phyloP scores from a whole-genome alignment of 2,113 vertebrate genomes.

The Cryptomyrus ogoouensis region DNA sequence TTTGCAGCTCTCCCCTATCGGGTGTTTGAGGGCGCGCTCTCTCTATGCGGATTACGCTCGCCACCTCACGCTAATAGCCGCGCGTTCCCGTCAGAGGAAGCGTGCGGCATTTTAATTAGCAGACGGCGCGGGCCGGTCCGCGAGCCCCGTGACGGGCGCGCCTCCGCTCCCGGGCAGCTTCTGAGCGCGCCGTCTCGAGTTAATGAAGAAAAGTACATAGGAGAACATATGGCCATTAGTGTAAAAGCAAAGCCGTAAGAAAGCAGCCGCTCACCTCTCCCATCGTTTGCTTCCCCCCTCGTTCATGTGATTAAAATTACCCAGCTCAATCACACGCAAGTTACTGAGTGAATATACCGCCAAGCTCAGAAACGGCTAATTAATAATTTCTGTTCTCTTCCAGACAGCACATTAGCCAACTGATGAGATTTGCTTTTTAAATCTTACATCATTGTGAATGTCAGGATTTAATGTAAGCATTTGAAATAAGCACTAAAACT shows the following conservation, averaged over 20 bases:
- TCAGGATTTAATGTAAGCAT: neutral
- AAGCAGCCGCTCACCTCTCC: neutral
- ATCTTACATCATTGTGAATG: neutral
- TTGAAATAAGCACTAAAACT: neutral
- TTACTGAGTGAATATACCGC: neutral
- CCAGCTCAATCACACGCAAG: neutral
- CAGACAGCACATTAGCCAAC: neutral
- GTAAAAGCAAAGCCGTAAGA: neutral
- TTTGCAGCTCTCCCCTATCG: neutral
- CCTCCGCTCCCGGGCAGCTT: neutral
- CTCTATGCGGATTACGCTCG: neutral
- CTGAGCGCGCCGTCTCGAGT: conserved; percentile 3
- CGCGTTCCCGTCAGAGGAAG: conserved; percentile 2
- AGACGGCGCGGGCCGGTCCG: neutral
- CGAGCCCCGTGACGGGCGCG: neutral
- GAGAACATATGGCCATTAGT: conserved; percentile 16
- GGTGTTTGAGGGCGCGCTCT: neutral
- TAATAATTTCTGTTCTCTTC: neutral
- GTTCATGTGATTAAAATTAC: neutral
- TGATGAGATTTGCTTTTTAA: neutral
- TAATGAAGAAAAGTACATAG: conserved; percentile 19
- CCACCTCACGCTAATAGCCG: conserved; percentile 8
- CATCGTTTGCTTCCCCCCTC: neutral
- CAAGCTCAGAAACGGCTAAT: conserved; percentile 6
- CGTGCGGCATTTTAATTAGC: conserved; percentile 12